phyloP scores from a whole-genome alignment of 1,140 invertebrate genomes.

The Plutomurus gul region DNA sequence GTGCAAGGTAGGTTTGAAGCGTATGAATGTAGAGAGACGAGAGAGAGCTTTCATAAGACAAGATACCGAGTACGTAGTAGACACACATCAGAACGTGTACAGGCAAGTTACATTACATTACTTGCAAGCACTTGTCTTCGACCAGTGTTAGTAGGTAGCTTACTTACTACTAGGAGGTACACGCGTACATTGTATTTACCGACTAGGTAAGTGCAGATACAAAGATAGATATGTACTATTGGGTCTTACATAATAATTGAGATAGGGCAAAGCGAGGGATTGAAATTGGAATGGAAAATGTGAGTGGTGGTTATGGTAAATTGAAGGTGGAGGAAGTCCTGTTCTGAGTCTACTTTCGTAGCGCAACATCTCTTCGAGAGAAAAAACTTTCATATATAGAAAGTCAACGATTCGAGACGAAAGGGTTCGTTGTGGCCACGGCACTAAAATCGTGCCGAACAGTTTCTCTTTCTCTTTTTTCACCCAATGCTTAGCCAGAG shows the following conservation, averaged over 20 bases:
- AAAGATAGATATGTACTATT: not conserved
- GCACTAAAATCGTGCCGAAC: slow-evolving; percentile 20
- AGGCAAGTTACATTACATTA: too few relatives aligned
- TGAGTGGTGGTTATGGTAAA: slow-evolving; percentile 16
- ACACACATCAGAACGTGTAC: too few relatives aligned
- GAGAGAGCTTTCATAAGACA: too few relatives aligned
- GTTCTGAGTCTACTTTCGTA: not conserved
- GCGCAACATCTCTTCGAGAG: not conserved
- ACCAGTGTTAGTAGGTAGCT: not conserved
- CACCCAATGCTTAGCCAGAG: not conserved
- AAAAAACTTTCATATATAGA: slow-evolving; percentile 23
- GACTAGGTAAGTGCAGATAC: not conserved
- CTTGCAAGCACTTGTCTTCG: not conserved
- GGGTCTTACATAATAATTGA: slow-evolving; percentile 16
- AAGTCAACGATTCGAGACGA: not conserved
- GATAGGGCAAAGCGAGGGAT: not conserved
- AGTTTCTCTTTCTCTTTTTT: not conserved
- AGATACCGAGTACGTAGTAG: too few relatives aligned
- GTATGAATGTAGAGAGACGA: too few relatives aligned
- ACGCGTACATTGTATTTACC: not conserved
- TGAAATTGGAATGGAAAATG: slow-evolving; percentile 32
- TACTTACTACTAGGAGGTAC: not conserved
- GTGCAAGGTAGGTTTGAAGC: too few relatives aligned
- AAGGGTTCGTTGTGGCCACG: not conserved
- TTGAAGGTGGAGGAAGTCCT: slow-evolving; percentile 5